phyloP scores from a whole-genome alignment of 2,113 vertebrate species.

The Takifugu bimaculatus region DNA sequence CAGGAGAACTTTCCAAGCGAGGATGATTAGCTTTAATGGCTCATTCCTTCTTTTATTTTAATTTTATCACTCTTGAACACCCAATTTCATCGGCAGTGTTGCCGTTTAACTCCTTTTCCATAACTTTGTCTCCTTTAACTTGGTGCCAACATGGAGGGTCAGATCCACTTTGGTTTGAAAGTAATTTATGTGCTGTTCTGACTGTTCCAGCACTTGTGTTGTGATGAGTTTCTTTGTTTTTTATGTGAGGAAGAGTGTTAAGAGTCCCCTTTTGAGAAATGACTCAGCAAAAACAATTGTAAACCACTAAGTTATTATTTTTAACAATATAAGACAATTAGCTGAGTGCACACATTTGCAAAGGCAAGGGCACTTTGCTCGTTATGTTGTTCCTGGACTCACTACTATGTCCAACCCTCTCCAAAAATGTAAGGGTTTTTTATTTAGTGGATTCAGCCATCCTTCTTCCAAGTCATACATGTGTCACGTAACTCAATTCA shows the following conservation, averaged over 20 bases:
- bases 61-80: conserved; percentile 65
- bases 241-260: conserved; percentile 21
- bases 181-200: conserved; percentile 45
- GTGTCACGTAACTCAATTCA: too few species aligned
- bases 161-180: too few species aligned
- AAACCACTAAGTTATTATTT: too few species aligned
- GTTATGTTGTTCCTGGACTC: too few species aligned
- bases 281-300: too few species aligned
- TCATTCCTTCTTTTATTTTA: conserved; percentile 18
- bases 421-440: too few species aligned
- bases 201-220: conserved; percentile 25
- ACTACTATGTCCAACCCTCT: too few species aligned
- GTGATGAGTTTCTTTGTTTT: conserved; percentile 49
- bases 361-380: too few species aligned
- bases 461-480: too few species aligned
- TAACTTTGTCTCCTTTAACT: conserved; percentile 29
- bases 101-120: conserved; percentile 33
- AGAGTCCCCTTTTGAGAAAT: neutral
- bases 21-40: conserved; percentile 52
- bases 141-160: conserved; percentile 18
- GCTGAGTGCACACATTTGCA: too few species aligned
- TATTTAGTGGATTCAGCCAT: too few species aligned
- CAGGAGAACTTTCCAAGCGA: conserved; percentile 66
- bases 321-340: too few species aligned
- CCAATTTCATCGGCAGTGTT: conserved; percentile 54